Evolutionary conservation across 1,140 invertebrate genomes (phyloP).

Genomic region (Drosophila neocordata): DNA sequence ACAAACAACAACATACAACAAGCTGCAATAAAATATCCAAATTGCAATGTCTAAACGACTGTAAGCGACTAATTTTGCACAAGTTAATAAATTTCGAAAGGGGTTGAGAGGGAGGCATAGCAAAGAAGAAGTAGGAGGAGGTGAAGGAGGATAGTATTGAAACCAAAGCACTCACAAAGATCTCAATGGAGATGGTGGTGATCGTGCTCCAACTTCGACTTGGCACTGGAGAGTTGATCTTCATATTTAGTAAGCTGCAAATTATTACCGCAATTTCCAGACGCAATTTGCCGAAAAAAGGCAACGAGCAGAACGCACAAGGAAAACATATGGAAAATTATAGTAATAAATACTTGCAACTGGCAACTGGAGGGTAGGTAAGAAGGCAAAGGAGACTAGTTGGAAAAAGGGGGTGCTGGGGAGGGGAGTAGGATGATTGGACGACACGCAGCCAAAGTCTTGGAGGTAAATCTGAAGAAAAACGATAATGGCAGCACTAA

Average conservation of each 20-base stretch:
- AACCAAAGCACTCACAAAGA: too few relatives aligned
- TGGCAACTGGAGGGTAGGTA: not conserved
- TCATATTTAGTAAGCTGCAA: slow-evolving; percentile 80
- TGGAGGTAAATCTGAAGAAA: slow-evolving; percentile 77
- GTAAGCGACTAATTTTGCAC: slow-evolving; percentile 80
- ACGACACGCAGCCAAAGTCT: slow-evolving; percentile 45
- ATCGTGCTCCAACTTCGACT: not conserved
- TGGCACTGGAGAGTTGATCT: slow-evolving; percentile 57
- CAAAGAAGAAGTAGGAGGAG: not conserved
- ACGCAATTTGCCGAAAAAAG: slow-evolving; percentile 75
- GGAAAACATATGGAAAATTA: slow-evolving; percentile 81
- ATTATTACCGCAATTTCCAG: slow-evolving; percentile 78
- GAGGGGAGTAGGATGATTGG: slow-evolving; percentile 21
- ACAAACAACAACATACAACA: slow-evolving; percentile 31
- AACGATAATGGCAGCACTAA: slow-evolving; percentile 81
- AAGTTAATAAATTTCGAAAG: slow-evolving; percentile 73
- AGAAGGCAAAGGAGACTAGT: too few relatives aligned
- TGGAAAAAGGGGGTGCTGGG: not conserved
- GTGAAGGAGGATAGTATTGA: not conserved
- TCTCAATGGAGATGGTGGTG: not conserved
- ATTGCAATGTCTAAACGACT: slow-evolving; percentile 78
- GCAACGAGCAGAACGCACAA: slow-evolving; percentile 67
- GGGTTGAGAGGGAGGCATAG: slow-evolving; percentile 1
- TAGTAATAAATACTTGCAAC: slow-evolving; percentile 74
- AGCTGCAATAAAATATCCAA: slow-evolving; percentile 71